Conservation (phyloP, 2,888 invertebrate species). For the Acleris sparsana region DNA sequence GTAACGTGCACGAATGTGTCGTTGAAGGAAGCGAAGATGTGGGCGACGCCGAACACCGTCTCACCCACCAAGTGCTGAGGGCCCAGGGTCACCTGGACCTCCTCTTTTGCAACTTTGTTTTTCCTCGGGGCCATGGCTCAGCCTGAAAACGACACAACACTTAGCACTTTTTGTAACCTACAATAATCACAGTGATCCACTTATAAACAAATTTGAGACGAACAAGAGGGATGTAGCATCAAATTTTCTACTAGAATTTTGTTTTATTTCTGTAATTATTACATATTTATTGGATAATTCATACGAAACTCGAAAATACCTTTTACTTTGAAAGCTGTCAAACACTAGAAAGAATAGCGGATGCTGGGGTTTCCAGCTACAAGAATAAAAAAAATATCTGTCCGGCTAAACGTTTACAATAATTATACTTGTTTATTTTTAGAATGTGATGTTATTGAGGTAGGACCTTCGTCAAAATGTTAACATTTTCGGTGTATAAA, state of each 20-base stretch:
- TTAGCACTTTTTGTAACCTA: conserved; percentile 71
- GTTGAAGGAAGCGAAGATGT: conserved; percentile 99
- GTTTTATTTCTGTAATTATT: conserved; percentile 53
- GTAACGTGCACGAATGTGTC: conserved; percentile 99
- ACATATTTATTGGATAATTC: conserved; percentile 49
- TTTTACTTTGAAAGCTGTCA: conserved; percentile 80
- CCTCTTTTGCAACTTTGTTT: conserved; percentile 98
- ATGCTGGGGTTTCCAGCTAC: conserved; percentile 41
- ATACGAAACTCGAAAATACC: conserved; percentile 62
- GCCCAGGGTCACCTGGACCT: conserved; percentile 97
- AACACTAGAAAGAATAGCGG: conserved; percentile 70
- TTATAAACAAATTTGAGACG: conserved; percentile 44
- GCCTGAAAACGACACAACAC: conserved; percentile 77
- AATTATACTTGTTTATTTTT: background rate
- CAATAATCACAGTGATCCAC: conserved; percentile 70
- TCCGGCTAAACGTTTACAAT: too few species aligned
- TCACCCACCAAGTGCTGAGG: conserved; percentile 99
- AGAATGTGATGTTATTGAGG: background rate
- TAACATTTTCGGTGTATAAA: too few species aligned
- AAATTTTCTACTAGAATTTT: conserved; percentile 38
- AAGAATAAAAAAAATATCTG: conserved; percentile 3
- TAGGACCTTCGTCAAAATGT: too few species aligned
- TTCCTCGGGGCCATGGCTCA: conserved; percentile 97
- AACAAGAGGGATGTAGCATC: conserved; percentile 32
- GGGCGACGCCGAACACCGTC: conserved; percentile 99